These are phyloP conservation scores for Palloptera scutellata DNA, from an alignment of 2,888 invertebrate genomes.

Conservation along the genomic window DNA sequence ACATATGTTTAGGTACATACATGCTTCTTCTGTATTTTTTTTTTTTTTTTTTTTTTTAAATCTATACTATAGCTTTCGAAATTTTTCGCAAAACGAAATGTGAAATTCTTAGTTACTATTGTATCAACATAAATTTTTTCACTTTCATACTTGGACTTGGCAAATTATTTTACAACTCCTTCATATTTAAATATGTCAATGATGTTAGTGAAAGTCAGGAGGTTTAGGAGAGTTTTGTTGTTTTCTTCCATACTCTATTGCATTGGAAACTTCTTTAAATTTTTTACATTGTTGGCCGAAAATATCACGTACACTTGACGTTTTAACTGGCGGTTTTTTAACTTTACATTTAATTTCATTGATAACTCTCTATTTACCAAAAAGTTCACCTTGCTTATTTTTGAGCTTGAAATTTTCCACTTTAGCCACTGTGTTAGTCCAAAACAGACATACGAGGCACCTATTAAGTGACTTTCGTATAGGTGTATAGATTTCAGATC, in stretches of 20 bases:
- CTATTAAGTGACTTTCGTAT: no score
- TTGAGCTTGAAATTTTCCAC: constrained; percentile 28
- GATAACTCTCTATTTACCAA: constrained; percentile 27
- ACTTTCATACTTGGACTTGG: no score
- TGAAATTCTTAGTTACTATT: no score
- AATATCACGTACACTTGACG: constrained; percentile 28
- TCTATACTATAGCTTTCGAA: no score
- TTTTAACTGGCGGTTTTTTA: constrained; percentile 27
- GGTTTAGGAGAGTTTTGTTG: constrained; percentile 29
- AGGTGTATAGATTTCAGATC: no score
- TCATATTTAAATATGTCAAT: constrained; percentile 27
- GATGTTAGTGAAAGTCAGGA: constrained; percentile 29
- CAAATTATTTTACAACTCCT: constrained; percentile 19
- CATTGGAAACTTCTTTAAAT: constrained; percentile 31
- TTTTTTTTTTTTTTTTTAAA: no score
- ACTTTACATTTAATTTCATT: constrained; percentile 30
- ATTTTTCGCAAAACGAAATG: no score
- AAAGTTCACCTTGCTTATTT: constrained; percentile 31
- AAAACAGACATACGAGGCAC: no score
- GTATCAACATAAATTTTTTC: no score
- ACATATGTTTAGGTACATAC: no score
- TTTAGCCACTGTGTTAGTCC: no score
- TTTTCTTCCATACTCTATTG: constrained; percentile 29
- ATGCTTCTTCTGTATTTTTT: no score
- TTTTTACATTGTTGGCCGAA: constrained; percentile 28